Conservation (phyloP, 2,888 invertebrate species). For the Lochmaea crataegi region DNA sequence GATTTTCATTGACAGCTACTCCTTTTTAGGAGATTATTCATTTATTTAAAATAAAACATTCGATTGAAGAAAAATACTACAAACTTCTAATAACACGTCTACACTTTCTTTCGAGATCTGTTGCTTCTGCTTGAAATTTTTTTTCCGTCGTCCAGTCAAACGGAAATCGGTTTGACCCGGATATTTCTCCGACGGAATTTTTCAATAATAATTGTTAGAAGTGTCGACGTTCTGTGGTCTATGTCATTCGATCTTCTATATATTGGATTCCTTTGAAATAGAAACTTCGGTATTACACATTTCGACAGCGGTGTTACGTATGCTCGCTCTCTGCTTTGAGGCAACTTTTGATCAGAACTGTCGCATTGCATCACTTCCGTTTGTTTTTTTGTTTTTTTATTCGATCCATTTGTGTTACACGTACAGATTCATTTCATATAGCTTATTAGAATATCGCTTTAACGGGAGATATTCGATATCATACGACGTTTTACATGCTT, state of each 20-base stretch:
- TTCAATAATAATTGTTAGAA: conserved; percentile 43
- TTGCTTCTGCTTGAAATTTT: neutral
- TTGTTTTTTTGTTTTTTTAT: conserved; percentile 31
- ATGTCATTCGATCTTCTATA: conserved; percentile 37
- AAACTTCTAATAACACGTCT: too few relatives aligned
- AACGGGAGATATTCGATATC: neutral
- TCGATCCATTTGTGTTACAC: conserved; percentile 11
- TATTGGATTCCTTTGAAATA: conserved; percentile 46
- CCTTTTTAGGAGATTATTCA: too few relatives aligned
- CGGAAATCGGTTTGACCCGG: conserved; percentile 18
- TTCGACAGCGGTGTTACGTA: conserved; percentile 30
- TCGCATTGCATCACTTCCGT: conserved; percentile 38
- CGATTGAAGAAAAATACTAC: too few relatives aligned
- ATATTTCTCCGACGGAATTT: conserved; percentile 37
- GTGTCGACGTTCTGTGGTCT: conserved; percentile 40
- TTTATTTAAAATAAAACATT: too few relatives aligned
- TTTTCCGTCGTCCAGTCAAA: conserved; percentile 23
- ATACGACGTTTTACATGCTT: neutral
- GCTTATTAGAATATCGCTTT: conserved; percentile 2
- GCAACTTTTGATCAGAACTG: conserved; percentile 37
- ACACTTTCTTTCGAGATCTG: neutral
- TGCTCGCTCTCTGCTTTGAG: conserved; percentile 26
- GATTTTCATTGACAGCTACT: too few relatives aligned
- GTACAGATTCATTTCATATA: conserved; percentile 8
- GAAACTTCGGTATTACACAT: conserved; percentile 40